These are phyloP conservation scores for Bathynomus jamesi DNA, from an alignment of 1,140 invertebrate species.

Conservation along the genomic window DNA sequence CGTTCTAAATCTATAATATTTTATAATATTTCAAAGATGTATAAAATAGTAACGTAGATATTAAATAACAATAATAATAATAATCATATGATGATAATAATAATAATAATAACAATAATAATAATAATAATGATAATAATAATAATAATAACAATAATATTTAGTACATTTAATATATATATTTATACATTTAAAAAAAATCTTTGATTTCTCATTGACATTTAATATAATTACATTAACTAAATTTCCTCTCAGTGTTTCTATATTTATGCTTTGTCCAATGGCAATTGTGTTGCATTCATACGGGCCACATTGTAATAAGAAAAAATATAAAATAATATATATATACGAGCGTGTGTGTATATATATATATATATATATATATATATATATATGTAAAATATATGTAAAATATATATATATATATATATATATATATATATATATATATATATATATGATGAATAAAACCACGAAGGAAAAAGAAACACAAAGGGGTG, in stretches of 20 bases:
- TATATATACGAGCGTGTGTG: not conserved
- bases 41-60: not conserved
- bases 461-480: too few relatives aligned
- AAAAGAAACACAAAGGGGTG: too few relatives aligned
- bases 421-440: conserved; percentile 3
- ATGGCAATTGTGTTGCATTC: too few relatives aligned
- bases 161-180: not conserved
- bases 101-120: not conserved
- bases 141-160: not conserved
- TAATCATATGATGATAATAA: not conserved
- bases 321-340: not conserved
- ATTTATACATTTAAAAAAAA: not conserved
- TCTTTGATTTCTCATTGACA: not conserved
- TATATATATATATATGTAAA: conserved; percentile 3
- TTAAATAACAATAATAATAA: not conserved
- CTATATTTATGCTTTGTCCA: too few relatives aligned
- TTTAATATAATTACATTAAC: too few relatives aligned
- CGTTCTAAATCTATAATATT: not conserved
- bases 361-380: not conserved
- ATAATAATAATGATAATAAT: not conserved
- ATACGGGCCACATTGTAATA: not conserved
- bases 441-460: not conserved
- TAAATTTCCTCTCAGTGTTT: too few relatives aligned
- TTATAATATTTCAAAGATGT: not conserved
- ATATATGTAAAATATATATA: too few relatives aligned